phyloP scores from a whole-genome alignment of 2,888 invertebrate species.

The Agriopis leucophaearia region DNA sequence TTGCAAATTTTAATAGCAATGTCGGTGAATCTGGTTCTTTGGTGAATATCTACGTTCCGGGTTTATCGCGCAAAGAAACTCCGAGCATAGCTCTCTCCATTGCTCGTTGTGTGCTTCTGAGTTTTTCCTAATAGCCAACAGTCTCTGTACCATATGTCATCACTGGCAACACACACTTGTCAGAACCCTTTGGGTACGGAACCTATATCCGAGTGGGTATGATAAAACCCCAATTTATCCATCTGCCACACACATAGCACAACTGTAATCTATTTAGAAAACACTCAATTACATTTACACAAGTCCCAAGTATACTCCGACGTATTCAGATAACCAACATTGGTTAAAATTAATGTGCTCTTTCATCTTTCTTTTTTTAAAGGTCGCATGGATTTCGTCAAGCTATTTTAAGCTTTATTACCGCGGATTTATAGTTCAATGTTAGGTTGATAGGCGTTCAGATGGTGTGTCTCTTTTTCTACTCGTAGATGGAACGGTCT shows the following conservation, averaged over 20 bases:
- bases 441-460: slow-evolving; percentile 27
- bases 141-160: no score
- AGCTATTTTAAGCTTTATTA: slow-evolving; percentile 41
- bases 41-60: no score
- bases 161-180: no score
- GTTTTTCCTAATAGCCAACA: no score
- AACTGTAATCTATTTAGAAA: slow-evolving; percentile 1
- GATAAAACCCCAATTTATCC: neutral
- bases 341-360: slow-evolving; percentile 28
- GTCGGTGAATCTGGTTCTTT: no score
- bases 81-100: no score
- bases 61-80: no score
- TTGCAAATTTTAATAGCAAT: no score
- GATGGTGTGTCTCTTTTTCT: slow-evolving; percentile 20
- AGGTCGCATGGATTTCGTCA: slow-evolving; percentile 17
- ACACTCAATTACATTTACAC: slow-evolving; percentile 23
- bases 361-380: slow-evolving; percentile 31
- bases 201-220: neutral
- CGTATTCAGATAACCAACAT: slow-evolving; percentile 25
- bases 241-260: neutral
- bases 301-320: slow-evolving; percentile 1
- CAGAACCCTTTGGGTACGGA: no score
- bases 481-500: slow-evolving; percentile 20
- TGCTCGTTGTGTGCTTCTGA: no score
- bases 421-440: slow-evolving; percentile 39